Base-by-base conservation (phyloP, 2,888 invertebrate species). In the Oligia latruncula region DNA sequence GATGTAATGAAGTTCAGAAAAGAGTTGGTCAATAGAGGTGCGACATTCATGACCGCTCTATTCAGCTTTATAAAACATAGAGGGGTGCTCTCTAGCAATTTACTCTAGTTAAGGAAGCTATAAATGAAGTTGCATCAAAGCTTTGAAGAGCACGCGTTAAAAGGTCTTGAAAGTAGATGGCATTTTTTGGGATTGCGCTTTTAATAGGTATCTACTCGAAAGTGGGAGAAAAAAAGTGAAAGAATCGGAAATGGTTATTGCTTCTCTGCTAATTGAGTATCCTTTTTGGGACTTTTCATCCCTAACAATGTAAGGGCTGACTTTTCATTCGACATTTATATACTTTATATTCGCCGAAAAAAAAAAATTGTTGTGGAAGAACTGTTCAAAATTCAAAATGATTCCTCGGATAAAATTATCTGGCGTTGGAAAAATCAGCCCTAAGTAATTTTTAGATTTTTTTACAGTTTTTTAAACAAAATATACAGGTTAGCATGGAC, bases 71-170 rank as follows among this genome's bases (percentile, higher is more conserved):
- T 79, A 73, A 82, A 81, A 87, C 82, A 81, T 83, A 86, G 82
- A 82, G 60, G 74, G 79, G 23, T 73, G 29, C 87, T 88, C 73
- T 80, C 23, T 66, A 81, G 67, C 81, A 87, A 88, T 88, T 87
- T 77, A 5, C 70, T 76, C 87, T 78, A 73, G 84, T 84, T 84
- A 78, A 74, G 73, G 76, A 78, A 81, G 67, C 82, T 78, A 64
- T 81, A 71, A 88, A 84, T 88, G 84, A 88, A 84, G 79, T 81
- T 80, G 66, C 78, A 86, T 83, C 78, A 82, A 82, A 83, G 83
- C 88, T 88, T 88, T 88, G 81, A 84, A 85, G 85, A 13, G 76
- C 65, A 43, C 43, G 35, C 55, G 74, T 40, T 87, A 76, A 82
- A 85, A 87, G 80, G 85, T 79, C 75, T 81, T 76, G 49, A 77